Conservation (phyloP, 2,888 invertebrate genomes). For the Eupithecia insigniata region DNA sequence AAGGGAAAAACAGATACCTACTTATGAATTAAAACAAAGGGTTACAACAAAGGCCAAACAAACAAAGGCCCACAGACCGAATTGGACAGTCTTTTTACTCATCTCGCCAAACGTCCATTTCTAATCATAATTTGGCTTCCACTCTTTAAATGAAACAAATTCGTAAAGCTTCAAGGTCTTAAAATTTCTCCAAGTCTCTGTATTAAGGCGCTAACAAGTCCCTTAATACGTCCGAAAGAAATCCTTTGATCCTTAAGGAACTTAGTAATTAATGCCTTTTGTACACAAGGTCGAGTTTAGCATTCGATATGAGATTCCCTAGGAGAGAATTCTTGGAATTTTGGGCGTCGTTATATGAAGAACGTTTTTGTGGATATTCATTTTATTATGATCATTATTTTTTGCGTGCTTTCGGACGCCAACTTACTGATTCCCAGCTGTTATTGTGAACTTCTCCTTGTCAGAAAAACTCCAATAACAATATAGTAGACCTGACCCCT, state of each 20-base stretch:
- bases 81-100: too few species aligned
- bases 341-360: background rate
- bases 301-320: slow-evolving; percentile 7
- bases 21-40: too few species aligned
- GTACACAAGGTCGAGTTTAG: slow-evolving; percentile 13
- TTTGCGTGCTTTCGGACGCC: too few species aligned
- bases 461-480: too few species aligned
- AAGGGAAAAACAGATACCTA: background rate
- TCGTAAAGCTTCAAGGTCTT: background rate
- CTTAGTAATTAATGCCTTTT: slow-evolving; percentile 13
- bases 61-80: background rate
- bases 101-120: too few species aligned
- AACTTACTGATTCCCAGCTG: too few species aligned
- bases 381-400: too few species aligned
- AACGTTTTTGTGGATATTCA: background rate
- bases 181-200: background rate
- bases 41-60: background rate
- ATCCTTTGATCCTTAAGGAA: slow-evolving; percentile 11
- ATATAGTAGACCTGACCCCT: too few species aligned
- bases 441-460: too few species aligned
- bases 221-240: slow-evolving; percentile 1
- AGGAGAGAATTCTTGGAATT: background rate
- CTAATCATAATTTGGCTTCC: background rate
- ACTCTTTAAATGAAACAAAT: background rate
- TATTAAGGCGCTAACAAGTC: slow-evolving; percentile 10